Evolutionary conservation across 2,888 invertebrate genomes (phyloP).

Genomic region (Bibio marci): DNA sequence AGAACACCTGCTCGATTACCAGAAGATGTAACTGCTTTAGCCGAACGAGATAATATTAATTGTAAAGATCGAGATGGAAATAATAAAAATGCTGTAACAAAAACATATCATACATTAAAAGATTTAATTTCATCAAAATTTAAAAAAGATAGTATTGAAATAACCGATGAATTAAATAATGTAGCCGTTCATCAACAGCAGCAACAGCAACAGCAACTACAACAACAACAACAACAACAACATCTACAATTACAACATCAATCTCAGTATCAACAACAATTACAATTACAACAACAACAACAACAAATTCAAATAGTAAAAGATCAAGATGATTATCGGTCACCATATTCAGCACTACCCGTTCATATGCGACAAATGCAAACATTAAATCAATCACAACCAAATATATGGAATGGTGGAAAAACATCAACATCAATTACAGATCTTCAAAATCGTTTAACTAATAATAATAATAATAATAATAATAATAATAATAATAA

Average conservation of each 20-base stretch:
- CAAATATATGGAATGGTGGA: slow-evolving; percentile 11
- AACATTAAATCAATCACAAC: slow-evolving; percentile 12
- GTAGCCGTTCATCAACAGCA: slow-evolving; percentile 18
- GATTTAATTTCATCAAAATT: slow-evolving; percentile 70
- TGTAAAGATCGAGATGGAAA: slow-evolving; percentile 32
- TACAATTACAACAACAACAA: slow-evolving; percentile 3
- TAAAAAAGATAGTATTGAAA: slow-evolving; percentile 39
- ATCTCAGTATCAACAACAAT: too few species aligned
- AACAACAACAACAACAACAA: slow-evolving; percentile 1
- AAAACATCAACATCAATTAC: not conserved
- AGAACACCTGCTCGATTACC: slow-evolving; percentile 30
- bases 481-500: too few species aligned
- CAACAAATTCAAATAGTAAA: slow-evolving; percentile 5
- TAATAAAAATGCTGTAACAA: slow-evolving; percentile 46
- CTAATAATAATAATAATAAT: too few species aligned
- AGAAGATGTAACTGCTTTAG: slow-evolving; percentile 36
- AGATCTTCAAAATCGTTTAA: not conserved
- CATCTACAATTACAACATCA: not conserved
- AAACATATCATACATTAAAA: slow-evolving; percentile 67
- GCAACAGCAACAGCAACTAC: slow-evolving; percentile 3
- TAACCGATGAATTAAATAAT: slow-evolving; percentile 26
- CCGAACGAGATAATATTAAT: slow-evolving; percentile 38
- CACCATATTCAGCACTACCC: slow-evolving; percentile 32
- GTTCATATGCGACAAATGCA: slow-evolving; percentile 20
- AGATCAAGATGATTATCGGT: slow-evolving; percentile 19